Evolutionary conservation across 2,797 vertebrate species (phyloP).

Genomic region (Cyprinella venusta): DNA sequence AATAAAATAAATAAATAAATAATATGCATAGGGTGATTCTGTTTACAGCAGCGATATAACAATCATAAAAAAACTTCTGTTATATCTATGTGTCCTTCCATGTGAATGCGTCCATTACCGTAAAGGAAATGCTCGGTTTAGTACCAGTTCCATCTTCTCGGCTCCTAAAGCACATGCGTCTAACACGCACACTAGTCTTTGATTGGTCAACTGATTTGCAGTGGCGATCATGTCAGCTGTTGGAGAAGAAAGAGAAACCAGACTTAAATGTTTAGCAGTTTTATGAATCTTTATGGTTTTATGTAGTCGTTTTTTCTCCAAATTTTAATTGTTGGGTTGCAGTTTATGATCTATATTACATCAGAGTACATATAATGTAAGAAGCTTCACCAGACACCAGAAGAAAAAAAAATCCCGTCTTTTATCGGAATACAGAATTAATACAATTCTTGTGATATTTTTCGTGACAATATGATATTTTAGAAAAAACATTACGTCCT

Average conservation of each 20-base stretch:
- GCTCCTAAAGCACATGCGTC: conserved; percentile 77
- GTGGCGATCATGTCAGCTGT: conserved; percentile 75
- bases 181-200: conserved; percentile 76
- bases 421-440: neutral
- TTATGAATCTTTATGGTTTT: neutral
- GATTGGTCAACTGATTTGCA: conserved; percentile 73
- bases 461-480: neutral
- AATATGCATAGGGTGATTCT: neutral
- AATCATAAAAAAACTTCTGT: neutral
- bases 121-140: conserved; percentile 72
- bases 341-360: neutral
- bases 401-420: neutral
- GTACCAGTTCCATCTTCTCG: conserved; percentile 67
- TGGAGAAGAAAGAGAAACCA: neutral
- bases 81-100: neutral
- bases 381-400: neutral
- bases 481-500: neutral
- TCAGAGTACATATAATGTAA: too few relatives aligned
- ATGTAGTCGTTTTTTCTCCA: neutral
- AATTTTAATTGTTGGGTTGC: neutral
- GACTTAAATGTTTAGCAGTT: neutral
- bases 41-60: neutral
- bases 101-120: neutral
- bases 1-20: conserved; percentile 11
- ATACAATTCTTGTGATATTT: neutral